These are phyloP conservation scores for Nansenia antarctica DNA, from an alignment of 2,113 vertebrate genomes.

Conservation along the genomic window DNA sequence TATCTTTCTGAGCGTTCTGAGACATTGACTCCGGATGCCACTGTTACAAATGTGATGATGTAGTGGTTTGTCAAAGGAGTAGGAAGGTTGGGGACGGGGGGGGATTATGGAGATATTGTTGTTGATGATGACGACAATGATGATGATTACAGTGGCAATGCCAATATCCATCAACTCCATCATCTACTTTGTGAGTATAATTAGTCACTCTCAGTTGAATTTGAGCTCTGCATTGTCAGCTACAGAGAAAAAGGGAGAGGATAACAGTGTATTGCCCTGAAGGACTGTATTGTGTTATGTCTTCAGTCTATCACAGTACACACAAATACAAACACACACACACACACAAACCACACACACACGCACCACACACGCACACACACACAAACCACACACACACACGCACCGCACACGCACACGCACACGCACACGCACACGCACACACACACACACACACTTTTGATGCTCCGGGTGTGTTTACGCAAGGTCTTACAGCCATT, in stretches of 20 bases:
- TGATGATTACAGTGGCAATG: conserved; percentile 53
- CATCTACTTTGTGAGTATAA: conserved; percentile 30
- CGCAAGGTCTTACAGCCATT: conserved; percentile 31
- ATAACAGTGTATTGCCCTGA: neutral
- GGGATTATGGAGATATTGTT: conserved; percentile 34
- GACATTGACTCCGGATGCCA: conserved; percentile 9
- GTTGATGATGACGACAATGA: conserved; percentile 59
- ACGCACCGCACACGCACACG: neutral
- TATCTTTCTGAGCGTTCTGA: conserved; percentile 36
- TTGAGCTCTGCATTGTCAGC: neutral
- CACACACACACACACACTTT: conserved; percentile 2
- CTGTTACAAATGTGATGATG: conserved; percentile 42
- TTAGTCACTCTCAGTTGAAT: conserved; percentile 39
- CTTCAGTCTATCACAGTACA: conserved; percentile 8
- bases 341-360: neutral
- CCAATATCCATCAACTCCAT: conserved; percentile 48
- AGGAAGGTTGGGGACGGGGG: conserved; percentile 14
- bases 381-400: neutral
- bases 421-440: neutral
- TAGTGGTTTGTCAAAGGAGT: conserved; percentile 38
- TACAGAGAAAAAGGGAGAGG: neutral
- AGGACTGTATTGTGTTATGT: conserved; percentile 4
- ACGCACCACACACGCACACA: neutral
- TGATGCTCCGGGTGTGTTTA: conserved; percentile 25
- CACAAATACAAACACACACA: neutral